phyloP scores from a whole-genome alignment of 2,888 invertebrate genomes.

The Pachycephus smyrnensis region DNA sequence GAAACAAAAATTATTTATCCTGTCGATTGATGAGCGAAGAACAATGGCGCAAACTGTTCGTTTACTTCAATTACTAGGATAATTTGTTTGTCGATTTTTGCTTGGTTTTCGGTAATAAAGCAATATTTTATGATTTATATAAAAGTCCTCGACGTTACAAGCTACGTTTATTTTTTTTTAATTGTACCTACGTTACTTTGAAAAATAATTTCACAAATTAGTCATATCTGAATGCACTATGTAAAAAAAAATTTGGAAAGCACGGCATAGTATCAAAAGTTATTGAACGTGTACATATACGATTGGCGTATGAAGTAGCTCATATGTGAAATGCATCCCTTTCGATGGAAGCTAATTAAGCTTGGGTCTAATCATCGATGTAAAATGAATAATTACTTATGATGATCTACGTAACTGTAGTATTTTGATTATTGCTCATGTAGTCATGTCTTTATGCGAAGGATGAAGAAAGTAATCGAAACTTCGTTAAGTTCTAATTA shows the following conservation, averaged over 20 bases:
- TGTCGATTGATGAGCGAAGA: neutral
- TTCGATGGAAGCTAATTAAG: neutral
- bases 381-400: slow-evolving; percentile 22
- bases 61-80: neutral
- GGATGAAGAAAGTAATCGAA: neutral
- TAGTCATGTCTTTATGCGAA: neutral
- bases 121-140: slow-evolving; percentile 17
- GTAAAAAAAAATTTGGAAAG: slow-evolving; percentile 13
- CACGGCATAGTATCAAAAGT: slow-evolving; percentile 1
- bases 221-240: slow-evolving; percentile 27
- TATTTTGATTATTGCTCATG: slow-evolving; percentile 22
- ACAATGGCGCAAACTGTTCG: neutral
- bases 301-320: neutral
- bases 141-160: slow-evolving; percentile 23
- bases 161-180: slow-evolving; percentile 14
- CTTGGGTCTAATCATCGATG: slow-evolving; percentile 23
- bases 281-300: neutral
- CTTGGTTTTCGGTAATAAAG: neutral
- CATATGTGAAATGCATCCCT: neutral
- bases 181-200: neutral
- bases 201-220: slow-evolving; percentile 17
- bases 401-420: slow-evolving; percentile 19
- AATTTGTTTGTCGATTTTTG: neutral
- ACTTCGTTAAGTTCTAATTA: slow-evolving; percentile 16
- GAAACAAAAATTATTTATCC: neutral